phyloP scores from a whole-genome alignment of 2,888 invertebrate genomes.

The Scaptomyza flava region DNA sequence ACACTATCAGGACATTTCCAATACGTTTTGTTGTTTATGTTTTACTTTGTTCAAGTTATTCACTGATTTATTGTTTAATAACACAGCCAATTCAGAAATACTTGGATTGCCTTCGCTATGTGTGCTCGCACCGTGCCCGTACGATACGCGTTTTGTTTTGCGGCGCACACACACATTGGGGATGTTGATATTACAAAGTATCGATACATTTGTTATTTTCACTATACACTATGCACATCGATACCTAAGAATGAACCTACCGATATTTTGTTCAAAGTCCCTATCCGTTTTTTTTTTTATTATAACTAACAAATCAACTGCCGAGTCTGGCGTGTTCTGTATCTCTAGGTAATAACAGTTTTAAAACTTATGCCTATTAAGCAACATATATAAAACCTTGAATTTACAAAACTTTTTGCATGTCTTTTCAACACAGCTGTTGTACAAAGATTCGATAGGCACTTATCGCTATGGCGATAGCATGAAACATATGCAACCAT shows the following conservation, averaged over 20 bases:
- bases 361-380: background rate
- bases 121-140: constrained; percentile 55
- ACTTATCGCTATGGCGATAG: constrained; percentile 11
- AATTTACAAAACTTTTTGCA: too few relatives aligned
- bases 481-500: constrained; percentile 14
- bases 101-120: constrained; percentile 26
- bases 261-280: constrained; percentile 6
- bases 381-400: background rate
- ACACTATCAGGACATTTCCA: constrained; percentile 53
- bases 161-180: constrained; percentile 60
- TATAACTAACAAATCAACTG: background rate
- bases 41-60: constrained; percentile 35
- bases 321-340: background rate
- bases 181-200: constrained; percentile 46
- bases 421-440: constrained; percentile 7
- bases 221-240: background rate
- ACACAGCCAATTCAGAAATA: constrained; percentile 46
- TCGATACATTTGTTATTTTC: constrained; percentile 38
- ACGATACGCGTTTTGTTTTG: constrained; percentile 64
- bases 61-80: constrained; percentile 34
- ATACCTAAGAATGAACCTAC: background rate
- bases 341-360: background rate
- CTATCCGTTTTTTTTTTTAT: background rate
- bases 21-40: constrained; percentile 17
- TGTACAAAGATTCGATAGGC: background rate